These are phyloP conservation scores for Linepithema humile DNA, from an alignment of 1,140 invertebrate species.

Conservation along the genomic window DNA sequence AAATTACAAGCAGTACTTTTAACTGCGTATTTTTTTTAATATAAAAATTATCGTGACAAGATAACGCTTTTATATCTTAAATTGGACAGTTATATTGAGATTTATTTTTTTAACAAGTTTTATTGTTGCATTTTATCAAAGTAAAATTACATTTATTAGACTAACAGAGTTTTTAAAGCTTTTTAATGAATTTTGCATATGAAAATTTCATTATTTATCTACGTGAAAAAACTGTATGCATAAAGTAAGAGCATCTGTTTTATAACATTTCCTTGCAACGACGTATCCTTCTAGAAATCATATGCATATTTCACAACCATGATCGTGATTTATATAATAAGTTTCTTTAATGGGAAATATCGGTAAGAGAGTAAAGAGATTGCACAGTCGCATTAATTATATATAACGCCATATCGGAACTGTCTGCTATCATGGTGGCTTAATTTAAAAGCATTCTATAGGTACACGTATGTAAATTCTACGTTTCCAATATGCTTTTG, in stretches of 20 bases:
- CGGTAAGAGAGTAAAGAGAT: neutral
- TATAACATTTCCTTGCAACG: constrained; percentile 24
- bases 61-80: neutral
- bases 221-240: neutral
- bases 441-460: constrained; percentile 36
- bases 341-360: constrained; percentile 13
- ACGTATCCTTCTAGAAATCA: no score
- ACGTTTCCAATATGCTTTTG: constrained; percentile 45
- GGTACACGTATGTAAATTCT: constrained; percentile 36
- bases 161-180: neutral
- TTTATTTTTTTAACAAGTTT: neutral
- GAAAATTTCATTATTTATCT: neutral
- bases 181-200: no score
- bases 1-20: neutral
- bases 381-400: neutral
- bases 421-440: neutral
- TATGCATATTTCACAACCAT: neutral
- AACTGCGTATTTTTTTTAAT: neutral
- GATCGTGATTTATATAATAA: neutral
- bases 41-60: neutral
- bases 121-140: neutral
- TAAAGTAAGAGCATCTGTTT: neutral
- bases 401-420: neutral
- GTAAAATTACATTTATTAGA: constrained; percentile 4
- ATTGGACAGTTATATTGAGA: neutral